Evolutionary conservation across 2,888 invertebrate genomes (phyloP).

Genomic region (Stegana nigrithorax): DNA sequence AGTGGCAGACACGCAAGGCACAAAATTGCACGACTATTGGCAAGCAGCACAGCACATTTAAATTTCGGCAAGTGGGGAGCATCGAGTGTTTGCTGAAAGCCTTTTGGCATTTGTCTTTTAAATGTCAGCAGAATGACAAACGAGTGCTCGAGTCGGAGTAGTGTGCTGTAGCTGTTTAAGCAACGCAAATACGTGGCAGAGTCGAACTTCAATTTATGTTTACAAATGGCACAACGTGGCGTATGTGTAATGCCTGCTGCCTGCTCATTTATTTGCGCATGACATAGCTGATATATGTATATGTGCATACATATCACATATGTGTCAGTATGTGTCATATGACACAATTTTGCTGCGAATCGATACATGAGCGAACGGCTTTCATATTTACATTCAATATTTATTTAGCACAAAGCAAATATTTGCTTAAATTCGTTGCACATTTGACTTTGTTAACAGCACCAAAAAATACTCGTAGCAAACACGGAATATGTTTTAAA

Average conservation of each 20-base stretch:
- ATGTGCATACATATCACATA: too few relatives aligned
- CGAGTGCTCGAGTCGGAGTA: neutral
- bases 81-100: neutral
- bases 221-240: neutral
- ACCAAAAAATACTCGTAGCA: too few relatives aligned
- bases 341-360: too few relatives aligned
- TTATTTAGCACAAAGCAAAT: too few relatives aligned
- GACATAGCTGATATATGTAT: neutral
- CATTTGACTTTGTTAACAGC: too few relatives aligned
- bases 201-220: neutral
- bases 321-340: too few relatives aligned
- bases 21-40: neutral
- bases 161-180: neutral
- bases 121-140: neutral
- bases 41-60: too few relatives aligned
- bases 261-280: neutral
- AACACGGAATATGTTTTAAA: too few relatives aligned
- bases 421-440: too few relatives aligned
- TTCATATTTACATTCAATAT: too few relatives aligned
- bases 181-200: neutral
- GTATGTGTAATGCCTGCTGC: conserved; percentile 6
- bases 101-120: neutral
- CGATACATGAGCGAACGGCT: too few relatives aligned
- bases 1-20: neutral
- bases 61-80: neutral